Evolutionary conservation across 2,113 vertebrate species (phyloP).

Genomic region (Psammodynastes pulverulentus): DNA sequence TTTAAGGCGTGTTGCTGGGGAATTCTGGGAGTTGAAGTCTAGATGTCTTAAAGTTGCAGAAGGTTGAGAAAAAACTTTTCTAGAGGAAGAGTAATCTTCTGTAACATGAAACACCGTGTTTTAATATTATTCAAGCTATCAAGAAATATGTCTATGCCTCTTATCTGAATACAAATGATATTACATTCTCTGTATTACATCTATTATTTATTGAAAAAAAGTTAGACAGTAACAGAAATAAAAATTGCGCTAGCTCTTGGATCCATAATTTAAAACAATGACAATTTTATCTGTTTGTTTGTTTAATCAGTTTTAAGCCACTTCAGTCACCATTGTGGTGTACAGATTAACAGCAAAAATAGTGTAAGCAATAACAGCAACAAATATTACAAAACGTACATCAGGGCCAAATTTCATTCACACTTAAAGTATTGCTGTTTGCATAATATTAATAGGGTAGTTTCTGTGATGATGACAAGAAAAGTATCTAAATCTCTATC

Average conservation of each 20-base stretch:
- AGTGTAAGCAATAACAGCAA: not conserved
- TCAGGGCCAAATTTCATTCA: not conserved
- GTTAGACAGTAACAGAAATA: not conserved
- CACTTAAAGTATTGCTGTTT: not conserved
- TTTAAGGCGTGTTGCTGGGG: not conserved
- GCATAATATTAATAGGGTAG: not conserved
- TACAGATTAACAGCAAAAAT: not conserved
- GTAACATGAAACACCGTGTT: not conserved
- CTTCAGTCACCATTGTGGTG: not conserved
- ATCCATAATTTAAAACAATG: not conserved
- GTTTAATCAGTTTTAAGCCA: not conserved
- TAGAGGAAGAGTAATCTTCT: not conserved
- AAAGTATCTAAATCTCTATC: not conserved
- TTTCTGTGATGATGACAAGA: not conserved
- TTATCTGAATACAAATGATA: not conserved
- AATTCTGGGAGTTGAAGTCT: not conserved
- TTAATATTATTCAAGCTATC: slow-evolving; percentile 1
- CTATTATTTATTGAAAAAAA: not conserved
- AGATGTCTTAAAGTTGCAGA: not conserved
- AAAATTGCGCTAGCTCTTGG: not conserved
- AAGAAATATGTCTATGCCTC: not conserved
- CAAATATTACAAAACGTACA: not conserved
- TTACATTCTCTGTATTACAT: not conserved
- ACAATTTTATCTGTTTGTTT: not conserved
- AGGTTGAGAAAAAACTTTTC: not conserved